Conservation (phyloP, 2,888 invertebrate species). For the Dynastes grantii region DNA sequence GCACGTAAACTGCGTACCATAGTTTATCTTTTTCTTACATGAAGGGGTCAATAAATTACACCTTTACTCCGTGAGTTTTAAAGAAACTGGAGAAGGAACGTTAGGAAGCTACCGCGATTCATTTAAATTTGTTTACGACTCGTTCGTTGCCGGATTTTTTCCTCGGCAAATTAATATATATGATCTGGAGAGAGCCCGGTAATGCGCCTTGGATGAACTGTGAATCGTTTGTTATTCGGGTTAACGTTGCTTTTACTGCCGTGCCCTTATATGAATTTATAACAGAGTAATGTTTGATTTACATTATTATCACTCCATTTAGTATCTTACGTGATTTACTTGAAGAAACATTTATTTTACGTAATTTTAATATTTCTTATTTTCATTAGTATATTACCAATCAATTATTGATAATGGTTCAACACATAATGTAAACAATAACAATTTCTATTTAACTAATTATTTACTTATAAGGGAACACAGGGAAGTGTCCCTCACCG, state of each 20-base stretch:
- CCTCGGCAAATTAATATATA: conserved; percentile 31
- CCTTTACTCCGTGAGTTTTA: conserved; percentile 34
- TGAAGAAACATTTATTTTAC: no score
- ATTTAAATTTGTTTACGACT: conserved; percentile 39
- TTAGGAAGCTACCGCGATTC: conserved; percentile 33
- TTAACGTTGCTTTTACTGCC: conserved; percentile 19
- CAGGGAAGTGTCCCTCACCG: no score
- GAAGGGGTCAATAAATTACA: conserved; percentile 34
- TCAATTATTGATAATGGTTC: no score
- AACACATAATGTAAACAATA: no score
- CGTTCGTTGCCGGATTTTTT: conserved; percentile 23
- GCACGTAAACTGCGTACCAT: background rate
- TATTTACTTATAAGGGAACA: no score
- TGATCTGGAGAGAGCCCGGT: conserved; percentile 15
- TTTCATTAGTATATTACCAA: no score
- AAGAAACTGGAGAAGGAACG: conserved; percentile 17
- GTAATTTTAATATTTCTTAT: no score
- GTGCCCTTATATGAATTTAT: conserved; percentile 18
- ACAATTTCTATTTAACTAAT: no score
- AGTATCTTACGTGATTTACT: background rate
- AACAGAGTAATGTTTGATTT: background rate
- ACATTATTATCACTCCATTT: conserved; percentile 5
- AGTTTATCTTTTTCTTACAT: conserved; percentile 25
- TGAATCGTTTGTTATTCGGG: conserved; percentile 27
- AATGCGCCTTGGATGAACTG: conserved; percentile 25